phyloP scores from a whole-genome alignment of 2,797 vertebrate species.

The Rhinoraja longicauda region DNA sequence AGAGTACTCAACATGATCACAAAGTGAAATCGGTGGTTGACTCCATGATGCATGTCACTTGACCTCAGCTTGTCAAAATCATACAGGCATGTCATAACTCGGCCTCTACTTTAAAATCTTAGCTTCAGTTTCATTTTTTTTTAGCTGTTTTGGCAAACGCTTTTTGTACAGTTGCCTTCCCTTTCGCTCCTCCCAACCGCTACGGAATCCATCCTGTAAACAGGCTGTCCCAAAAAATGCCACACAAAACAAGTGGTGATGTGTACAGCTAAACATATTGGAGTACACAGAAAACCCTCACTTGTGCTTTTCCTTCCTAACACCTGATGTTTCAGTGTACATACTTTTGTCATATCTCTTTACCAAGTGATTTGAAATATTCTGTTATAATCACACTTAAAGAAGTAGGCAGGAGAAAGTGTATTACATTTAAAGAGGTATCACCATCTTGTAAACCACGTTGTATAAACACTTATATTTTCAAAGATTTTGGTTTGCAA shows the following conservation, averaged over 20 bases:
- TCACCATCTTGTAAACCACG: neutral
- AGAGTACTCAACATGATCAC: constrained; percentile 14
- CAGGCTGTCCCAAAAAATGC: neutral
- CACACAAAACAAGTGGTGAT: neutral
- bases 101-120: neutral
- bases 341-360: neutral
- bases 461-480: neutral
- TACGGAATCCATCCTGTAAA: neutral
- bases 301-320: neutral
- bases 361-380: neutral
- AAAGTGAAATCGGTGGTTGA: neutral
- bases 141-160: neutral
- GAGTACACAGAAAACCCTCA: neutral
- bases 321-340: neutral
- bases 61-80: neutral
- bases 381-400: neutral
- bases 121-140: neutral
- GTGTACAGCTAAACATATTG: neutral
- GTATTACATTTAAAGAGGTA: constrained; percentile 1
- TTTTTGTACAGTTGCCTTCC: neutral
- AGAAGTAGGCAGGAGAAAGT: neutral
- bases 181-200: neutral
- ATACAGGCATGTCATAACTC: neutral
- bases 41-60: neutral
- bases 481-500: neutral